Evolutionary conservation across 2,888 invertebrate species (phyloP).

Genomic region (Phalangium opilio): DNA sequence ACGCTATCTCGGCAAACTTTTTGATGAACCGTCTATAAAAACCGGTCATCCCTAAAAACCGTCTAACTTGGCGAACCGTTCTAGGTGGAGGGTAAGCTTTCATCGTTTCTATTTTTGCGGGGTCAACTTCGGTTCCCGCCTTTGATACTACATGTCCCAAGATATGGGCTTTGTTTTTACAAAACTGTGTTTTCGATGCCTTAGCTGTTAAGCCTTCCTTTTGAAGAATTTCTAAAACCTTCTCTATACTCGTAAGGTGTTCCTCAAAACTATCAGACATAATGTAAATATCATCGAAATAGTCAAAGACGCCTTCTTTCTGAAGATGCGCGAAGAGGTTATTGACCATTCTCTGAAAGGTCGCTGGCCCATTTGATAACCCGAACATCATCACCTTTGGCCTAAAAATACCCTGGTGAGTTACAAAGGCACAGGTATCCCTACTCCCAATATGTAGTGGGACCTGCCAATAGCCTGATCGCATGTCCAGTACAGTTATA

Average conservation of each 20-base stretch:
- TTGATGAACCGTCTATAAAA: too few species aligned
- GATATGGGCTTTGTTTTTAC: slow-evolving; percentile 5
- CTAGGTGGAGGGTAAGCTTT: slow-evolving; percentile 8
- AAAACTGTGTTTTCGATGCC: slow-evolving; percentile 18
- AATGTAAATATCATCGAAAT: slow-evolving; percentile 21
- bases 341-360: slow-evolving; percentile 23
- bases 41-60: not conserved
- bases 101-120: slow-evolving; percentile 1
- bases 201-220: slow-evolving; percentile 18
- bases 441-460: too few species aligned
- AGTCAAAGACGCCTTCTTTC: slow-evolving; percentile 17
- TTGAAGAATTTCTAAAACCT: slow-evolving; percentile 15
- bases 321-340: slow-evolving; percentile 13
- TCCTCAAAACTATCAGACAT: slow-evolving; percentile 17
- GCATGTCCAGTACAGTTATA: too few species aligned
- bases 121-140: slow-evolving; percentile 4
- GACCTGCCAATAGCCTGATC: too few species aligned
- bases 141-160: slow-evolving; percentile 9
- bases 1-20: too few species aligned
- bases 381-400: slow-evolving; percentile 24
- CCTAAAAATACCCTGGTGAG: slow-evolving; percentile 19
- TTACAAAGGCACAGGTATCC: slow-evolving; percentile 22
- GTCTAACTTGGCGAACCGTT: too few species aligned
- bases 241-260: slow-evolving; percentile 9
- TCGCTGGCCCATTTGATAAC: slow-evolving; percentile 19